Percentiles rank a stretch among this genome's conserved stretches.
Conservation (phyloP, 2,797 vertebrate genomes). For the Hippopotamyrus pictus region DNA sequence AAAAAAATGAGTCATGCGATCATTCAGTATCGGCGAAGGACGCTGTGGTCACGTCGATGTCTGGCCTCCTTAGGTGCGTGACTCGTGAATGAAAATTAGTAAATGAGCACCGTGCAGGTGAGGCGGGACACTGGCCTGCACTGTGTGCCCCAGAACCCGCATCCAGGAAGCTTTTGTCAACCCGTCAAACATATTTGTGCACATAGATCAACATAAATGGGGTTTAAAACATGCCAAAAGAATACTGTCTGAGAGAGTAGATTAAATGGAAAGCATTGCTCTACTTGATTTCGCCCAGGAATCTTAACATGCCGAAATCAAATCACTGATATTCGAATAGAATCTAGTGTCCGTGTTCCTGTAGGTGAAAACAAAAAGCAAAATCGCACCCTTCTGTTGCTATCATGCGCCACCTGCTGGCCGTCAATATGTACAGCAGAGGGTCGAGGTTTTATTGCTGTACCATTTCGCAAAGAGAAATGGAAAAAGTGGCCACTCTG, state of each 20-base stretch:
- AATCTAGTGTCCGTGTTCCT: not conserved
- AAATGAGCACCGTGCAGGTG: not conserved
- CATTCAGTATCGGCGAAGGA: not conserved
- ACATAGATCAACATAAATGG: not conserved
- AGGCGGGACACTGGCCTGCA: not conserved
- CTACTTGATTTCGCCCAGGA: not conserved
- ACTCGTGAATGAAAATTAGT: not conserved
- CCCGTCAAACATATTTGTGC: not conserved
- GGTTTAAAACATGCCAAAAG: not conserved
- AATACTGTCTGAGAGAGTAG: not conserved
- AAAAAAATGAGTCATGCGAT: not conserved
- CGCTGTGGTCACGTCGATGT: not conserved
- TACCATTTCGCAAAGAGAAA: not conserved
- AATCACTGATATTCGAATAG: not conserved
- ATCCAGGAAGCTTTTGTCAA: not conserved
- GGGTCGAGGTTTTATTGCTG: not conserved
- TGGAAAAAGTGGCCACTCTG: not conserved
- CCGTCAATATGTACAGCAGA: not conserved
- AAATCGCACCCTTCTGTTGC: not conserved
- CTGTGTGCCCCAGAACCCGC: not conserved
- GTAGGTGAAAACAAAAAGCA: not conserved
- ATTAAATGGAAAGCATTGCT: not conserved
- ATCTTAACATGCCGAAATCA: not conserved
- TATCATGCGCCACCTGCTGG: not conserved
- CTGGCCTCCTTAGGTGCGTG: not conserved